Evolutionary conservation across 2,888 invertebrate genomes (phyloP).

Genomic region (Chrysina gloriosa): DNA sequence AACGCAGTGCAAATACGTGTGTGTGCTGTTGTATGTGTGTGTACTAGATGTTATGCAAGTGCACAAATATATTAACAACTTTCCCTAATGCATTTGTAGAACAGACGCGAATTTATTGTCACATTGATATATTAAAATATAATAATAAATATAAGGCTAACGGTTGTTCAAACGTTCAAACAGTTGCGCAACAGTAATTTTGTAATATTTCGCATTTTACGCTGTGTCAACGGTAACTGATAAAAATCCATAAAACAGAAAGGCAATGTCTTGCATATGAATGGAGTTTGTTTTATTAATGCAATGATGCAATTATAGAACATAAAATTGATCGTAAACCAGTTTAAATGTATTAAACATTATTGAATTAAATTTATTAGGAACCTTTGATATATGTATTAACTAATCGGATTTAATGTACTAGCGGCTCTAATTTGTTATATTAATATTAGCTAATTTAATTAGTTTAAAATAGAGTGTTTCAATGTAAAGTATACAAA

Average conservation of each 20-base stretch:
- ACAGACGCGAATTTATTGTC: conserved; percentile 47
- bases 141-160: conserved; percentile 24
- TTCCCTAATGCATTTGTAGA: conserved; percentile 45
- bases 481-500: too few species aligned
- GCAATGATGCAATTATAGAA: background rate
- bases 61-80: conserved; percentile 46
- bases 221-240: background rate
- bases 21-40: background rate
- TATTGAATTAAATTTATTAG: too few species aligned
- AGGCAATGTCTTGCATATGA: background rate
- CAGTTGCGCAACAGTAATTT: conserved; percentile 12
- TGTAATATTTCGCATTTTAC: conserved; percentile 12
- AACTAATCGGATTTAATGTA: too few species aligned
- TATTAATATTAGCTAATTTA: too few species aligned
- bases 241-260: conserved; percentile 13
- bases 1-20: too few species aligned
- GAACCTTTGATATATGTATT: too few species aligned
- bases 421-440: too few species aligned
- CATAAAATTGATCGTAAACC: background rate
- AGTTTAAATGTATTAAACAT: too few species aligned
- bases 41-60: conserved; percentile 43
- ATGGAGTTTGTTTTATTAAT: background rate
- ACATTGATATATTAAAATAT: conserved; percentile 45
- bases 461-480: too few species aligned
- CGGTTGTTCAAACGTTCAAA: background rate